Conservation (phyloP, 2,888 invertebrate genomes). For the Plebejus melissa region DNA sequence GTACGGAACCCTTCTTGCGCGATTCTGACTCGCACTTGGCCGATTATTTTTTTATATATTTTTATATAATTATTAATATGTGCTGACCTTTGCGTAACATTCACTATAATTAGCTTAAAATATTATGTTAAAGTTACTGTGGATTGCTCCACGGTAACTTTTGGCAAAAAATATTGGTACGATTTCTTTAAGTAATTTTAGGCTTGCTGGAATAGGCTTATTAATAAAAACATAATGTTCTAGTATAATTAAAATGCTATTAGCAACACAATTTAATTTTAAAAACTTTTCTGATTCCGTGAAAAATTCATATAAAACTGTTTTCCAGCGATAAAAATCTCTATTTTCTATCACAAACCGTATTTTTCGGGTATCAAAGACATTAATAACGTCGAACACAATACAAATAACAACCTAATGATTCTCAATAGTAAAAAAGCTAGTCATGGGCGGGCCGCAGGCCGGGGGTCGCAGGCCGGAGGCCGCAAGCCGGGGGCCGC, state of each 20-base stretch:
- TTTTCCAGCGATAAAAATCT: slow-evolving; percentile 1
- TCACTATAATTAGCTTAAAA: too few relatives aligned
- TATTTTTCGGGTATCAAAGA: not conserved
- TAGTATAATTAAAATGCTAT: not conserved
- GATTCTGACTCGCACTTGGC: too few relatives aligned
- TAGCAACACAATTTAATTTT: not conserved
- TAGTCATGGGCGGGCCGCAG: slow-evolving; percentile 42
- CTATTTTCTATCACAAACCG: not conserved
- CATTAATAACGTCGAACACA: not conserved
- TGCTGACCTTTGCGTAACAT: too few relatives aligned
- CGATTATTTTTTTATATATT: too few relatives aligned
- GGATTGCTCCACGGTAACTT: too few relatives aligned
- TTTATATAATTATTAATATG: too few relatives aligned
- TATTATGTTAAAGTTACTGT: too few relatives aligned
- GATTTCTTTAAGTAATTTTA: too few relatives aligned
- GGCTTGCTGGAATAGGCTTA: too few relatives aligned
- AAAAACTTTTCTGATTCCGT: not conserved
- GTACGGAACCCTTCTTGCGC: too few relatives aligned
- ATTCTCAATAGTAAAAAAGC: slow-evolving; percentile 26
- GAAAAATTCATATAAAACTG: slow-evolving; percentile 1
- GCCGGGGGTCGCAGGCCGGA: slow-evolving; percentile 37
- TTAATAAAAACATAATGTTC: too few relatives aligned
- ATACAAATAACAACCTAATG: slow-evolving; percentile 20
- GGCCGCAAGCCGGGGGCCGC: slow-evolving; percentile 34
- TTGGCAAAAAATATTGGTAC: too few relatives aligned